A percentile compares a stretch with the other conserved stretches of the same genome.
phyloP scores from a whole-genome alignment of 1,140 invertebrate genomes.

The Tribolium castaneum region DNA sequence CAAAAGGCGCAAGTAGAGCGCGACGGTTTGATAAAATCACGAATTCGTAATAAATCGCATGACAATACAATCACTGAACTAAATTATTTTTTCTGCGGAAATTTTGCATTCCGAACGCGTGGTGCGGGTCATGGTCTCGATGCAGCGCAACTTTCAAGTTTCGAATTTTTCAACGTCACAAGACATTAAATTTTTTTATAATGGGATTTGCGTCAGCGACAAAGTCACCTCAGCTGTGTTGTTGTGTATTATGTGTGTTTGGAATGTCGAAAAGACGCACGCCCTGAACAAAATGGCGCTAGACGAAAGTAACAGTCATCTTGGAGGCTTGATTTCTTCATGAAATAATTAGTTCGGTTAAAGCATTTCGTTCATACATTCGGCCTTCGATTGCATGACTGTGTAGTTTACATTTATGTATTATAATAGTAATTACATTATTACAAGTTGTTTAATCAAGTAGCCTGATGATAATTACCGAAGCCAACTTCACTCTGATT shows the following conservation, averaged over 20 bases:
- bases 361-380: slow-evolving; percentile 13
- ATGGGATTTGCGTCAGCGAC: not conserved
- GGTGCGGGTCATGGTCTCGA: slow-evolving; percentile 9
- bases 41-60: not conserved
- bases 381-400: slow-evolving; percentile 22
- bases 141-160: not conserved
- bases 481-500: not conserved
- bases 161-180: not conserved
- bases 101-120: not conserved
- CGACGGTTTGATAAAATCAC: slow-evolving; percentile 16
- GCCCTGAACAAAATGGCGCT: not conserved
- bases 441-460: slow-evolving; percentile 27
- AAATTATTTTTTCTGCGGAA: not conserved
- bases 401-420: slow-evolving; percentile 31
- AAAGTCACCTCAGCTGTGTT: too few species aligned
- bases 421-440: slow-evolving; percentile 32
- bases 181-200: not conserved
- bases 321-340: not conserved
- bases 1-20: not conserved
- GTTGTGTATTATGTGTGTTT: too few species aligned
- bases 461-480: slow-evolving; percentile 5
- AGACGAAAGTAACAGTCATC: not conserved
- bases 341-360: slow-evolving; percentile 16
- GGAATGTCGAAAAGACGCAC: not conserved
- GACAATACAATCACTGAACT: not conserved